Percentiles rank a stretch among this genome's conserved stretches.
phyloP scores from a whole-genome alignment of 2,797 vertebrate genomes.

The Hippoglossus hippoglossus region DNA sequence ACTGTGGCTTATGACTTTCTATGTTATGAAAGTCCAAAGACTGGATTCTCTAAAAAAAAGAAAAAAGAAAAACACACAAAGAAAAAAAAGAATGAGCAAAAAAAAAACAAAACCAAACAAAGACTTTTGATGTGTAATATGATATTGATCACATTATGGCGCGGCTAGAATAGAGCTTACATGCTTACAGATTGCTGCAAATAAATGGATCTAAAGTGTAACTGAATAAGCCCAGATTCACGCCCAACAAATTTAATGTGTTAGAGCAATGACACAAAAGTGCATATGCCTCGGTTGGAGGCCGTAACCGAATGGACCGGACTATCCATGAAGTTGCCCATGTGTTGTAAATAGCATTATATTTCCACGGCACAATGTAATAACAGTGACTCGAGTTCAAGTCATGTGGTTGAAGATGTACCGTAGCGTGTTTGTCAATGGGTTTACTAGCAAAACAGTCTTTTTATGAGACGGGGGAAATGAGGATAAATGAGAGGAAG shows the following conservation, averaged over 20 bases:
- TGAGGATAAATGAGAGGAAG: constrained; percentile 10
- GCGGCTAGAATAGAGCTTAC: constrained; percentile 6
- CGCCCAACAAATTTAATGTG: constrained; percentile 23
- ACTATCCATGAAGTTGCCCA: constrained; percentile 47
- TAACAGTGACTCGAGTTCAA: constrained; percentile 68
- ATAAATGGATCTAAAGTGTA: constrained; percentile 20
- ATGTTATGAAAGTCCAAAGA: constrained; percentile 59
- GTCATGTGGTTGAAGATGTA: constrained; percentile 74
- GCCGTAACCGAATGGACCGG: constrained; percentile 29
- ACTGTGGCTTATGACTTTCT: constrained; percentile 49
- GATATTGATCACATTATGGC: constrained; percentile 35
- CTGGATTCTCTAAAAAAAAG: constrained; percentile 20
- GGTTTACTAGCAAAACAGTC: constrained; percentile 64
- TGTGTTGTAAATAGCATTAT: constrained; percentile 79
- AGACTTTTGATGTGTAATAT: constrained; percentile 18
- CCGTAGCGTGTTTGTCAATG: constrained; percentile 69
- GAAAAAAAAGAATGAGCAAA: constrained; percentile 1
- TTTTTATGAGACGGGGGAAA: constrained; percentile 41
- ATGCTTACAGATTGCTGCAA: constrained; percentile 10
- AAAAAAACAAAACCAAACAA: constrained; percentile 32
- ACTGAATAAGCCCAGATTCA: constrained; percentile 20
- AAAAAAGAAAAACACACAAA: neutral
- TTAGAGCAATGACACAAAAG: constrained; percentile 44
- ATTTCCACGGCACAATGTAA: constrained; percentile 71
- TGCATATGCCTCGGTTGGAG: constrained; percentile 45